Evolutionary conservation across 2,113 vertebrate genomes (phyloP), one percentile per base, ranked within the genome.

Genomic region (Herpetotheres cachinnans): DNA sequence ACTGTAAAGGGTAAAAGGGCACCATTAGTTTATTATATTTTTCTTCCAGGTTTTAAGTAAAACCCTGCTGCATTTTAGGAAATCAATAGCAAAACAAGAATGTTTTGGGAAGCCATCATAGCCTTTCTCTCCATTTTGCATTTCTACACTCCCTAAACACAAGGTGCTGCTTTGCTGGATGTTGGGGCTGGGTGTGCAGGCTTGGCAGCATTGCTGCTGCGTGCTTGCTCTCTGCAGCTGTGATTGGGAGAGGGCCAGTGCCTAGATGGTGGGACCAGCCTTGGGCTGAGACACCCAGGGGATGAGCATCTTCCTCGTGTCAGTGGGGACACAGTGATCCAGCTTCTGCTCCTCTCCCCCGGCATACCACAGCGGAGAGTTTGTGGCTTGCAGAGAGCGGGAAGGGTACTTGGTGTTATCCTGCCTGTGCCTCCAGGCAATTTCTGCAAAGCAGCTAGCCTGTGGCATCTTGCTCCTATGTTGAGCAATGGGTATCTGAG

Each of bases 271-370:
- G 77, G 32, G 34, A 74, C 50, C 30, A 29, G 26, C 38, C 49
- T 69, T 44, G 16, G 21, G 7, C 77, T 61, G 59, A 78, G 69
- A 44, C 13, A 36, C 3, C 8, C 3, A 1, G n/a, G 26, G 26
- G 6, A 58, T 20, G 13, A 65, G 32, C 65, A 76, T 27, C 55
- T 85, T 95, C 50, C 9, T 50, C 10, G 4, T 15, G 27, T 38
- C 61, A 58, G 69, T 22, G 25, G 15, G 13, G 10, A 46, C 18
- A 9, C 0, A 0, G 17, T 76, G 47, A 52, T 78, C 55, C 40
- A 32, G 40, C 8, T 7, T 62, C 47, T 3, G 4, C 62, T 62
- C 42, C 62, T 44, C 19, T 82, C 4, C 42, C 17, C 2, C 2
- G 10, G 1, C 3, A 4, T 32, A 54, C 36, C 5, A 3, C 26